Percentiles rank a stretch among this genome's conserved stretches.
phyloP scores from a whole-genome alignment of 2,113 vertebrate species.

The Ceyx margarethae region DNA sequence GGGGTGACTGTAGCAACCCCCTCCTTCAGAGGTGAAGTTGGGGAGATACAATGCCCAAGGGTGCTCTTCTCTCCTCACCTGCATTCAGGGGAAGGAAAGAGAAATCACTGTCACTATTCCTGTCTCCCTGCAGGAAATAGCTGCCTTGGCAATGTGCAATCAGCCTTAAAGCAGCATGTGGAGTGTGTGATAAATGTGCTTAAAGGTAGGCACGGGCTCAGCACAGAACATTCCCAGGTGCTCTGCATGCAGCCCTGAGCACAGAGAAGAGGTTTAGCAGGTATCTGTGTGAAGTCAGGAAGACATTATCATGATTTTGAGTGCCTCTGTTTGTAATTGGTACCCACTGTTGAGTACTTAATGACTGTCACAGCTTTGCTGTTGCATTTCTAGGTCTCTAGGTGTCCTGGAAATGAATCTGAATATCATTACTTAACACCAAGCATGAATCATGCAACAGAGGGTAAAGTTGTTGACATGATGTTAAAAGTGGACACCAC shows the following conservation, averaged over 20 bases:
- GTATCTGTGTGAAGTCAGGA: neutral
- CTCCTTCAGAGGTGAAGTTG: neutral
- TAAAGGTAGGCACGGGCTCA: neutral
- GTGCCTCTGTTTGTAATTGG: constrained; percentile 2
- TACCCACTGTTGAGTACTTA: neutral
- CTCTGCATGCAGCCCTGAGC: neutral
- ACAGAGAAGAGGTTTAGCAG: neutral
- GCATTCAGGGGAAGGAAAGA: neutral
- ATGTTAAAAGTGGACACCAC: constrained; percentile 72
- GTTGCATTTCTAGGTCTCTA: constrained; percentile 62
- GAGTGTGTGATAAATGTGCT: neutral
- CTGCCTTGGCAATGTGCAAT: neutral
- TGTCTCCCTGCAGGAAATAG: constrained; percentile 3
- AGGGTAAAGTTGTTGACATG: constrained; percentile 50
- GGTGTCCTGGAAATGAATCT: constrained; percentile 37
- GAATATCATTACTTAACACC: constrained; percentile 72
- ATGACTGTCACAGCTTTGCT: neutral
- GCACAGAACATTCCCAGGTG: neutral
- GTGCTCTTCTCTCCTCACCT: neutral
- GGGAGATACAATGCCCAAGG: neutral
- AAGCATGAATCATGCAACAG: constrained; percentile 60
- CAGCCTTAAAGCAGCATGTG: neutral
- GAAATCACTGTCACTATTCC: constrained; percentile 4
- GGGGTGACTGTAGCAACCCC: neutral
- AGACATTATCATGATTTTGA: constrained; percentile 7